Conservation (phyloP, 35 echinoderm and acorn worm genomes). For the Stichopus chloronotus region DNA sequence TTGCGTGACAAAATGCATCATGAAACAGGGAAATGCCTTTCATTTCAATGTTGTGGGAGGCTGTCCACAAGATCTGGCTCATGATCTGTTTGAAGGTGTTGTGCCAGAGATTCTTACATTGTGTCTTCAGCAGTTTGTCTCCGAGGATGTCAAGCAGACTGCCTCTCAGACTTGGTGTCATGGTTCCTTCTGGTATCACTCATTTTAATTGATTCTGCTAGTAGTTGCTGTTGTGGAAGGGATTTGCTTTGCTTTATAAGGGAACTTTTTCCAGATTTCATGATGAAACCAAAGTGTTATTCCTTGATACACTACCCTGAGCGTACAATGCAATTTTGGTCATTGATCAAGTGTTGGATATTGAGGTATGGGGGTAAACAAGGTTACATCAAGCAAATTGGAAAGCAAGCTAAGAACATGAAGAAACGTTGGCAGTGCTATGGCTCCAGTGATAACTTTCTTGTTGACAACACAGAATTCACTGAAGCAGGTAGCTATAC, state of each 20-base stretch:
- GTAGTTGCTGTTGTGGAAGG: constrained; percentile 53
- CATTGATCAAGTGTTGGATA: too few species aligned
- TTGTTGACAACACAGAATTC: constrained; percentile 24
- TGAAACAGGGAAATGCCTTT: too few species aligned
- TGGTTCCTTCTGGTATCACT: constrained; percentile 29
- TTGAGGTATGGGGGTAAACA: not conserved
- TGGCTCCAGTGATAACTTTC: not conserved
- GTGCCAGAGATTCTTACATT: constrained; percentile 64
- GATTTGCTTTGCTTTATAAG: not conserved
- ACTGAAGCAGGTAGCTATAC: constrained; percentile 1
- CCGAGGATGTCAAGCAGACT: constrained; percentile 61
- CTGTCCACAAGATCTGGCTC: constrained; percentile 61
- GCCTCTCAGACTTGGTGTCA: constrained; percentile 66
- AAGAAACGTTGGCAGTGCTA: constrained; percentile 65
- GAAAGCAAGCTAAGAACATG: constrained; percentile 62
- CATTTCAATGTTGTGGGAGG: constrained; percentile 57
- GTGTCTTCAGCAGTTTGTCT: constrained; percentile 43
- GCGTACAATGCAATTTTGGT: not conserved
- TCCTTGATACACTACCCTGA: constrained; percentile 57
- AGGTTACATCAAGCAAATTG: constrained; percentile 70
- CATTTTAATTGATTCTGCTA: constrained; percentile 33
- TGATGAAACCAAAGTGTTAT: constrained; percentile 62
- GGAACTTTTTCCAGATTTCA: constrained; percentile 45
- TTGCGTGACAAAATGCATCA: too few species aligned
- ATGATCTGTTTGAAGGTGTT: constrained; percentile 81